Percentiles rank a stretch among this genome's conserved stretches.
Conservation (phyloP, 2,888 invertebrate genomes). For the Stenodema calcarata region DNA sequence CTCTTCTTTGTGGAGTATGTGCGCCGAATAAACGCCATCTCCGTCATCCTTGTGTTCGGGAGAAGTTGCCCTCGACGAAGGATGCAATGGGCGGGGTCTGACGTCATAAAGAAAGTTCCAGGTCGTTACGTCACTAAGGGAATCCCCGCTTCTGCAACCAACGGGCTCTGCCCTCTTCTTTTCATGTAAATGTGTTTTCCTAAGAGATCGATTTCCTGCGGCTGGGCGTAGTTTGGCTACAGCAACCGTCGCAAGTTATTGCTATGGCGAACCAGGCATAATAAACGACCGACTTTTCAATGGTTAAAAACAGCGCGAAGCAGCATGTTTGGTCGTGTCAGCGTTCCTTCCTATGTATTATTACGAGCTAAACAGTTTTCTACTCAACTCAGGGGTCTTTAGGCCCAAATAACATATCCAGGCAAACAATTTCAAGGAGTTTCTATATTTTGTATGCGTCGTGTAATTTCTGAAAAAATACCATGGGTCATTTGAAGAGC, state of each 20-base stretch:
- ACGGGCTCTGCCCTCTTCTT: conserved; percentile 23
- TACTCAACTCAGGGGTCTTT: too few relatives aligned
- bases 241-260: neutral
- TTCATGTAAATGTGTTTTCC: conserved; percentile 32
- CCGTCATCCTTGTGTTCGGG: conserved; percentile 19
- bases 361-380: neutral
- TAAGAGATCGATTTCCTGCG: conserved; percentile 3
- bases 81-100: conserved; percentile 30
- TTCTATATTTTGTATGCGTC: too few relatives aligned
- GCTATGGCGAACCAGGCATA: neutral
- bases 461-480: too few relatives aligned
- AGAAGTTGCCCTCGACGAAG: neutral
- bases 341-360: neutral
- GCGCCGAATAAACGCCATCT: conserved; percentile 41
- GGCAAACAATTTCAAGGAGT: too few relatives aligned
- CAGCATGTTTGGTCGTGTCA: too few relatives aligned
- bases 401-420: too few relatives aligned
- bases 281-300: neutral
- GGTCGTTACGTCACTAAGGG: conserved; percentile 33
- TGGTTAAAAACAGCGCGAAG: neutral
- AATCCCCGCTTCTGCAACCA: conserved; percentile 4
- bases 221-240: neutral
- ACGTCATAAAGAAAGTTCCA: conserved; percentile 38
- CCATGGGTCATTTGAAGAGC: too few relatives aligned
- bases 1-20: conserved; percentile 24